These are phyloP conservation scores for Helarctos malayanus DNA, from an alignment of 2,797 vertebrate genomes.

Conservation along the genomic window DNA sequence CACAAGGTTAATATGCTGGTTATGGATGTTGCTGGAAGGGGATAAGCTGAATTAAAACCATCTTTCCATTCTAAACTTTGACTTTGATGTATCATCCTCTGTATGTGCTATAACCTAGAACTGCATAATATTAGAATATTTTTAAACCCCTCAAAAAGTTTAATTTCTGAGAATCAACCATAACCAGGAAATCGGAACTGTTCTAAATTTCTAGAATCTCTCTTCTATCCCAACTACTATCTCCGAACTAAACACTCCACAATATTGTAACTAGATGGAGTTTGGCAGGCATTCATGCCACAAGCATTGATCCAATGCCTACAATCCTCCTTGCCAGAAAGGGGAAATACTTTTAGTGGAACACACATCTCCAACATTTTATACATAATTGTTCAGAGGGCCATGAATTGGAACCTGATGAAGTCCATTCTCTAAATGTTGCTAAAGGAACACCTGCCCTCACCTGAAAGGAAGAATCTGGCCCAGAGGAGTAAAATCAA, in stretches of 20 bases:
- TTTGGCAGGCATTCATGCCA: neutral
- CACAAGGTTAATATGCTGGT: neutral
- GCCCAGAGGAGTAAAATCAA: neutral
- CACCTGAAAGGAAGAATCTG: neutral
- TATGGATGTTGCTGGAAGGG: neutral
- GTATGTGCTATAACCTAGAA: neutral
- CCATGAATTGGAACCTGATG: no score
- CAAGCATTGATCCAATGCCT: slow-evolving; percentile 31
- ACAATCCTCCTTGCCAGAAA: neutral
- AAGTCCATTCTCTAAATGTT: neutral
- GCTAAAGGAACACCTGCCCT: neutral
- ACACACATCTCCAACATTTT: neutral
- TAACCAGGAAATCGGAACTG: neutral
- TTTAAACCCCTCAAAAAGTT: neutral
- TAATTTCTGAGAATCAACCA: slow-evolving; percentile 12
- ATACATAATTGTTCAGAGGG: neutral
- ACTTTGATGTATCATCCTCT: neutral
- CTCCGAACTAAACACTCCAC: neutral
- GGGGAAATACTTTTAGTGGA: neutral
- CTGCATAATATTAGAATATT: neutral
- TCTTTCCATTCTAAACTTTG: neutral
- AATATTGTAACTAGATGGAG: neutral
- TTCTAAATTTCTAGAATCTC: neutral
- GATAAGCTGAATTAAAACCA: neutral
- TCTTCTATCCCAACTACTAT: neutral